Conservation (phyloP, 2,113 vertebrate species). For the Bucco capensis region DNA sequence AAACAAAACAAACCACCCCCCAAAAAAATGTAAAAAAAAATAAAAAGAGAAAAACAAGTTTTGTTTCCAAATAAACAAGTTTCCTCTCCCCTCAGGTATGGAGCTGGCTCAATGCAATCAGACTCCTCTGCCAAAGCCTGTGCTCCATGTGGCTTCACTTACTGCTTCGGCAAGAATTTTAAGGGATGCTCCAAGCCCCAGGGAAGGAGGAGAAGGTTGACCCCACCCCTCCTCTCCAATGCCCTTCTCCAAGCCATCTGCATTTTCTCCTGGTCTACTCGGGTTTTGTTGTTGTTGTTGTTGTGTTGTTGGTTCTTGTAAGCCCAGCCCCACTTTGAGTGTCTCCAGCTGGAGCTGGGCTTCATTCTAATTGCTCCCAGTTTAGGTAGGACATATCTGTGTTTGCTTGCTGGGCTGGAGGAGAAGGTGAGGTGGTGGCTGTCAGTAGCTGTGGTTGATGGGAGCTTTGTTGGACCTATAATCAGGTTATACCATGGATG, state of each 20-base stretch:
- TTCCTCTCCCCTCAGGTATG: slow-evolving; percentile 62
- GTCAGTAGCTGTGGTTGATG: not conserved
- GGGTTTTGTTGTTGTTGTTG: not conserved
- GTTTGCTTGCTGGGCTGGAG: accelerated
- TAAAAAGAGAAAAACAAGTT: slow-evolving; percentile 54
- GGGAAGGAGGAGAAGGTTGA: not conserved
- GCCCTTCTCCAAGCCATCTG: not conserved
- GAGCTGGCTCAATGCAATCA: not conserved
- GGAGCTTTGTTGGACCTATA: not conserved
- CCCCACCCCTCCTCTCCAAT: not conserved
- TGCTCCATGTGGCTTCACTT: slow-evolving; percentile 27
- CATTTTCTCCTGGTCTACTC: not conserved
- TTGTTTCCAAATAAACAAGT: slow-evolving; percentile 69
- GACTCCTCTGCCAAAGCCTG: slow-evolving; percentile 42
- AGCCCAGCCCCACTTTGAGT: not conserved
- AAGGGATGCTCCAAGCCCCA: not conserved
- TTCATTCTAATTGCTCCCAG: not conserved
- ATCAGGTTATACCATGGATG: not conserved
- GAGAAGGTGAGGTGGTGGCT: not conserved
- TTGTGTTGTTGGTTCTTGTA: not conserved
- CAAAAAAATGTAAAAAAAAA: slow-evolving; percentile 39
- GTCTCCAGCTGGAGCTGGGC: not conserved
- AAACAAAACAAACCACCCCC: not conserved
- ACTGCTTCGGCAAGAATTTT: slow-evolving; percentile 1
- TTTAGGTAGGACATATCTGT: not conserved